Base-by-base conservation (phyloP, 2,113 vertebrate species). In the Clinocottus analis region DNA sequence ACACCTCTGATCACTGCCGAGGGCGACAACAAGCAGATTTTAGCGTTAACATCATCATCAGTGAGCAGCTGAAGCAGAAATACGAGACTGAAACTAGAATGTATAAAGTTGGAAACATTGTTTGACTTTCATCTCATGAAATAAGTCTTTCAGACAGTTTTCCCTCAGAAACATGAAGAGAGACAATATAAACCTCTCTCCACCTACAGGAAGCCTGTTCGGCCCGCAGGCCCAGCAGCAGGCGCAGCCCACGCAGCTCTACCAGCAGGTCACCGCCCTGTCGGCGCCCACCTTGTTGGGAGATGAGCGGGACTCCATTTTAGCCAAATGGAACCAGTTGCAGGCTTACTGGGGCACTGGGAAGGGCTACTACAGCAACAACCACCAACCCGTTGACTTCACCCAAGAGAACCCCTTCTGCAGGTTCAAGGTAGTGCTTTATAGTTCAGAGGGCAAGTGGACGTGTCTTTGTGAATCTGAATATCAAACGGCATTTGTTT, bases 341-440 rank as follows among this genome's bases (percentile, higher is more conserved):
- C 98, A 99, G 91, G 98, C 98, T 9, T 99, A 98, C 91, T 99
- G 98, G 98, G 98, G 98, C 53, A 97, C 97, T 0, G 98, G 98
- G 72, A 99, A 97, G 90, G 98, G 98, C 0, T 99, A 96, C 92
- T 99, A 96, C 93, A 96, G 94, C 93, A 97, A 95, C 89, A 98
- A 95, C 90, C 96, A 95, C 1, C 94, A 95, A 2, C 96, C 98
- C 0, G 98, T 99, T 75, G 98, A 99, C 70, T 99, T 99, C 83
- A 97, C 96, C 0, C 97, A 95, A 90, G 98, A 99, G 90, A 99
- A 99, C 87, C 96, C 96, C 9, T 99, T 99, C 89, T 99, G 98
- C 93, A 94, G 98, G 74, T 99, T 99, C 91, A 99, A 99, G 97
- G 98, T 99, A 94, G 75, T 0, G 0, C 0, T 2, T 0, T 2